Base-by-base conservation (phyloP, 2,888 invertebrate genomes). In the Troilus luridus region DNA sequence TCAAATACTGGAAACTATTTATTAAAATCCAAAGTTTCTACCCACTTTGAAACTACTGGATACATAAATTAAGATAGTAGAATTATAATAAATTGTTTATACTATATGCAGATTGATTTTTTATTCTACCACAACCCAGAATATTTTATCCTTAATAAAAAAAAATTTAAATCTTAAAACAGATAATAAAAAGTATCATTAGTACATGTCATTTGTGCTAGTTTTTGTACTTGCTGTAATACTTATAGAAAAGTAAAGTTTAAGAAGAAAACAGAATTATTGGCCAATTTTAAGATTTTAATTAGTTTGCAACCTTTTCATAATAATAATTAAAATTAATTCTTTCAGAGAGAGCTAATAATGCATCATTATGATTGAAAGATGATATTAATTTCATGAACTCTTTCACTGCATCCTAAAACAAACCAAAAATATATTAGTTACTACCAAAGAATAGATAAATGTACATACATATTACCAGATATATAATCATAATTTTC, bases 301-400 rank as follows among this genome's bases (percentile, higher is more conserved):
- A 41, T 77, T 27, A 77, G 17, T 41, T 12, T 8, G 14, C 56
- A 24, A n/a, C 19, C 77, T 91, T 90, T 54, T 91, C 5, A n/a
- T 91, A 92, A 89, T 91, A 92, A 41, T 92, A 85, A 72, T 92
- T 92, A 77, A 88, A 92, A 90, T 92, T 90, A 12, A 92, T 89
- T 72, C 92, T 85, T 14, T 92, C 91, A 24, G 91, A 91, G 24
- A 92, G 89, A 27, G 91, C 89, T n/a, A 88, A 91, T 12, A 92
- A 77, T n/a, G 89, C 89, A 60, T 92, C 92, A 59, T 89, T 88
- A 24, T 91, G 91, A 58, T 60, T 91, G 88, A 89, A 88, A 24
- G 91, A 89, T 67, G 89, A 91, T 62, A 92, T 59, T 54, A 91
- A 89, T 77, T 62, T 41, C 56, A 91, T 89, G 19, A 92, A 91